Evolutionary conservation across 2,797 vertebrate genomes (phyloP).

Genomic region (Graptemys geographica): DNA sequence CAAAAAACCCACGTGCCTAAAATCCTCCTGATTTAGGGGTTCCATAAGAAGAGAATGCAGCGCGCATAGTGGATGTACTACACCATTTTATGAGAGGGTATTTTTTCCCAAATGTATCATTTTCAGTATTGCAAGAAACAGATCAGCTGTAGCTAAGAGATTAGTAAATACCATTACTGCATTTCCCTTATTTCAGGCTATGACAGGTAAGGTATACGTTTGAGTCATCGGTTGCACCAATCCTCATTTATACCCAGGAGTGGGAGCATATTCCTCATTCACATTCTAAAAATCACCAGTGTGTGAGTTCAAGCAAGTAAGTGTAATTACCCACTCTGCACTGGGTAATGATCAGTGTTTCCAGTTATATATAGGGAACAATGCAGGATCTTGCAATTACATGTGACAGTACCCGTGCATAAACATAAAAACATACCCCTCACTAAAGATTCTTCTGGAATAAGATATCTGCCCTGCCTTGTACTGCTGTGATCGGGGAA

Average conservation of each 20-base stretch:
- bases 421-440: background rate
- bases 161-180: background rate
- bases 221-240: background rate
- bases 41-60: background rate
- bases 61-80: too few species aligned
- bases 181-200: background rate
- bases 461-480: background rate
- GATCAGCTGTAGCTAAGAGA: background rate
- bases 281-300: slow-evolving; percentile 16
- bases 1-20: background rate
- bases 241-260: background rate
- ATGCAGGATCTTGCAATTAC: background rate
- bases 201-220: background rate
- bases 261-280: slow-evolving; percentile 24
- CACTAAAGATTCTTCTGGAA: background rate
- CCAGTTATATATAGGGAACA: background rate
- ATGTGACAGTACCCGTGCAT: slow-evolving; percentile 7
- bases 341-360: slow-evolving; percentile 16
- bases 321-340: slow-evolving; percentile 49
- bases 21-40: accelerated
- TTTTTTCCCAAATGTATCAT: background rate
- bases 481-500: background rate
- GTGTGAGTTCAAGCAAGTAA: background rate
- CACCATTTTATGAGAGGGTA: background rate
- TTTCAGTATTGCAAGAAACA: background rate